Evolutionary conservation across 2,797 vertebrate species (phyloP).

Genomic region (Chanos chanos): DNA sequence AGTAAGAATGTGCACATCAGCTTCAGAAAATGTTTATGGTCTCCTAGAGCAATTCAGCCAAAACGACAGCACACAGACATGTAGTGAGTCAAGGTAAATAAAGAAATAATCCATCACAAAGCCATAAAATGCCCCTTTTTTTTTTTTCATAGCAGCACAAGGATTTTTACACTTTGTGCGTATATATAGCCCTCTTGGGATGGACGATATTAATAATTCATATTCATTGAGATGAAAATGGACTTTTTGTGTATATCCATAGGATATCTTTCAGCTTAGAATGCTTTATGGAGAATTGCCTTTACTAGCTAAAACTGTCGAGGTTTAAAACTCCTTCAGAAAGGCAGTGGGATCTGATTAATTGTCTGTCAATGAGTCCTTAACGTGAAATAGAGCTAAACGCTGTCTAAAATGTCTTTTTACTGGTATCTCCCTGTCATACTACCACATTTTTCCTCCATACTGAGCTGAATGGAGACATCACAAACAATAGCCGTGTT

Average conservation of each 20-base stretch:
- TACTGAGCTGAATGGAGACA: slow-evolving; percentile 42
- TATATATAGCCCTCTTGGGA: slow-evolving; percentile 50
- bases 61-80: slow-evolving; percentile 39
- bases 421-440: background rate
- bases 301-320: slow-evolving; percentile 44
- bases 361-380: slow-evolving; percentile 42
- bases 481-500: slow-evolving; percentile 58
- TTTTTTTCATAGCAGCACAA: slow-evolving; percentile 55
- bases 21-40: slow-evolving; percentile 62
- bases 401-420: slow-evolving; percentile 17
- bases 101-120: slow-evolving; percentile 63
- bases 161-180: slow-evolving; percentile 58
- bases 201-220: slow-evolving; percentile 63
- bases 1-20: slow-evolving; percentile 46
- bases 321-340: slow-evolving; percentile 32
- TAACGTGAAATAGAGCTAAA: slow-evolving; percentile 18
- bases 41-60: slow-evolving; percentile 42
- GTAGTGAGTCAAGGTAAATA: slow-evolving; percentile 61
- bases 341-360: slow-evolving; percentile 38
- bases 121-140: slow-evolving; percentile 41
- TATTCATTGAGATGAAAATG: slow-evolving; percentile 57
- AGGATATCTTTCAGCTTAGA: slow-evolving; percentile 36
- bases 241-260: slow-evolving; percentile 66
- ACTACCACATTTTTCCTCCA: background rate
- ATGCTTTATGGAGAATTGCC: slow-evolving; percentile 36